Base-by-base conservation (phyloP, 2,797 vertebrate species). In the Epinephelus coioides region DNA sequence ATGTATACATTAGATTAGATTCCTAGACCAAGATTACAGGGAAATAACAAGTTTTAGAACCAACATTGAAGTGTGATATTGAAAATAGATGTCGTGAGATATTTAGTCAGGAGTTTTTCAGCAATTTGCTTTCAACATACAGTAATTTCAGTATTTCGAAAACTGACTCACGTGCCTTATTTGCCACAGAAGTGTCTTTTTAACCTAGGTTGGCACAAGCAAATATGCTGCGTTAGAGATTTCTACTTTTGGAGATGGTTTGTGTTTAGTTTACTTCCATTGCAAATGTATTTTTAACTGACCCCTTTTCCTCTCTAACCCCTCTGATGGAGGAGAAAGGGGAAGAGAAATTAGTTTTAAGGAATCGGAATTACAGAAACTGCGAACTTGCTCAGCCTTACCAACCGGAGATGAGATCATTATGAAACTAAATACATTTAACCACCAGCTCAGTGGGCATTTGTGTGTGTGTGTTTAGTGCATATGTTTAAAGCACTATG, bases 301-400 rank as follows among this genome's bases (percentile, higher is more conserved):
- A 6, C 5, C 2, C 4, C 14, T 68, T 83, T 83, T 83, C 51
- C 56, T 68, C 18, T 80, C 69, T 19, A 59, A 57, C 27, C 3
- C 10, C 43, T 43, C 61, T 10, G 7, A n/a, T 40, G 27, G 25
- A 23, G 13, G 51, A 63, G 69, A 92, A 92, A 92, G 79, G 79
- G 88, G 93, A 93, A 92, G 82, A 87, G 82, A 83, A 64, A 88
- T 17, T 53, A 0, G 14, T 68, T 89, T 90, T 88, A 77, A n/a
- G 89, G 91, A 93, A 92, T 88, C 72, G 13, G 63, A 40, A 81
- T 82, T 85, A 64, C n/a, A 43, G 78, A 87, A 85, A 43, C 55
- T 68, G 38, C 1, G 1, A 68, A 2, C 4, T 70, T 0, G 6
- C 19, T 50, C 10, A 9, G 1, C 49, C 2, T 71, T 44, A 67